phyloP scores from a whole-genome alignment of 2,888 invertebrate species.

The Electrophaes corylata region DNA sequence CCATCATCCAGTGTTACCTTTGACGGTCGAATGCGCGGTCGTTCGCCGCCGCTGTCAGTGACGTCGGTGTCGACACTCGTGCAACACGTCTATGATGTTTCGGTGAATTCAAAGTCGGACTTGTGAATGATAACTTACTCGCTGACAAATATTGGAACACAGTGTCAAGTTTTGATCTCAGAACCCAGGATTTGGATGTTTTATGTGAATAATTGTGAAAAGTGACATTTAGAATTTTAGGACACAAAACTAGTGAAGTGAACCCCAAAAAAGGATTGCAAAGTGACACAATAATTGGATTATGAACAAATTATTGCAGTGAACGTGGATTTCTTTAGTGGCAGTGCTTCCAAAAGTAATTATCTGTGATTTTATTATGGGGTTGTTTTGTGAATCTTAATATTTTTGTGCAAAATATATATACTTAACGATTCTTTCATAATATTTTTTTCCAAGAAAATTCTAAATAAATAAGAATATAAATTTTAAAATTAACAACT shows the following conservation, averaged over 20 bases:
- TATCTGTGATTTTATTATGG: slow-evolving; percentile 49
- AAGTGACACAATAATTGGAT: slow-evolving; percentile 70
- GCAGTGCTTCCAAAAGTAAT: slow-evolving; percentile 65
- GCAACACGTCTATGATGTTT: slow-evolving; percentile 83
- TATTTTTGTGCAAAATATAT: not conserved
- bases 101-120: slow-evolving; percentile 80
- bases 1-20: slow-evolving; percentile 86
- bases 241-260: slow-evolving; percentile 70
- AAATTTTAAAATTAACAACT: not conserved
- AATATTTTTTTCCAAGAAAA: not conserved
- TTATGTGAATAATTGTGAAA: slow-evolving; percentile 65
- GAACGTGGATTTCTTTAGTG: slow-evolving; percentile 59
- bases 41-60: slow-evolving; percentile 80
- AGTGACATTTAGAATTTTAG: slow-evolving; percentile 69
- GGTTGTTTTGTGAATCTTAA: not conserved
- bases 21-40: slow-evolving; percentile 82
- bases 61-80: slow-evolving; percentile 82
- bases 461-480: not conserved
- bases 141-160: slow-evolving; percentile 88
- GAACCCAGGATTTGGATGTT: slow-evolving; percentile 76
- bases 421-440: too few relatives aligned
- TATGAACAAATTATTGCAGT: slow-evolving; percentile 62
- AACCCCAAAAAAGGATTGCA: slow-evolving; percentile 72
- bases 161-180: slow-evolving; percentile 85
- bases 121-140: slow-evolving; percentile 81